phyloP scores from a whole-genome alignment of 2,888 invertebrate genomes.

The Ochlodes sylvanus region DNA sequence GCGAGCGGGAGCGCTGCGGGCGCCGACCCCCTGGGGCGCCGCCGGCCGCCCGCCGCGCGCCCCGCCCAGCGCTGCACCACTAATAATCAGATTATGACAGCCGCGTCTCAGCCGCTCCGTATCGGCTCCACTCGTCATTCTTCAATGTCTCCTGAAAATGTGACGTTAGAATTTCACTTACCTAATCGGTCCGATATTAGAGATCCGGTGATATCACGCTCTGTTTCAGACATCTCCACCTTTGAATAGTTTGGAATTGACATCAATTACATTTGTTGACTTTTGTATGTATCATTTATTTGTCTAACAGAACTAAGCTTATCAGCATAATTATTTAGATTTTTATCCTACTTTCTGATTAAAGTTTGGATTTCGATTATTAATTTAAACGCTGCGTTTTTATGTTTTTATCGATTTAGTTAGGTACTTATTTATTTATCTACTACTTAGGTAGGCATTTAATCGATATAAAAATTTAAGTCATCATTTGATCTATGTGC shows the following conservation, averaged over 20 bases:
- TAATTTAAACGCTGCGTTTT: too few species aligned
- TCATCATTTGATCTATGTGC: too few species aligned
- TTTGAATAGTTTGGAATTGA: conserved; percentile 1
- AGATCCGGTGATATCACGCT: conserved; percentile 39
- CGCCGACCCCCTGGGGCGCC: conserved; percentile 81
- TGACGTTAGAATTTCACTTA: conserved; percentile 61
- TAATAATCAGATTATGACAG: conserved; percentile 85
- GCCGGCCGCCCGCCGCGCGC: conserved; percentile 77
- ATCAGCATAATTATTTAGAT: too few species aligned
- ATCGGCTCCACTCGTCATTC: conserved; percentile 67
- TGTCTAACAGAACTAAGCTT: too few species aligned
- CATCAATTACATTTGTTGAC: not conserved
- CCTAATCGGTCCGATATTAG: conserved; percentile 40
- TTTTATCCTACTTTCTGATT: too few species aligned
- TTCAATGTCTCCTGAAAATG: conserved; percentile 64
- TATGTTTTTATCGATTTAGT: too few species aligned
- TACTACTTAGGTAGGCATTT: not conserved
- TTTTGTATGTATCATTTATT: not conserved
- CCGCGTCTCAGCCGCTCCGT: conserved; percentile 65
- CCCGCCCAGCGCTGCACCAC: conserved; percentile 76
- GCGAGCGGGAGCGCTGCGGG: conserved; percentile 73
- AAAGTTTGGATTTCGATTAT: too few species aligned
- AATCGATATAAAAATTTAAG: too few species aligned
- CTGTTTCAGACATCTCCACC: conserved; percentile 16
- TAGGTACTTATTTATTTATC: not conserved